Evolutionary conservation across 2,797 vertebrate genomes (phyloP), one percentile per base, ranked within the genome.

Genomic region (Lacerta bilineata): DNA sequence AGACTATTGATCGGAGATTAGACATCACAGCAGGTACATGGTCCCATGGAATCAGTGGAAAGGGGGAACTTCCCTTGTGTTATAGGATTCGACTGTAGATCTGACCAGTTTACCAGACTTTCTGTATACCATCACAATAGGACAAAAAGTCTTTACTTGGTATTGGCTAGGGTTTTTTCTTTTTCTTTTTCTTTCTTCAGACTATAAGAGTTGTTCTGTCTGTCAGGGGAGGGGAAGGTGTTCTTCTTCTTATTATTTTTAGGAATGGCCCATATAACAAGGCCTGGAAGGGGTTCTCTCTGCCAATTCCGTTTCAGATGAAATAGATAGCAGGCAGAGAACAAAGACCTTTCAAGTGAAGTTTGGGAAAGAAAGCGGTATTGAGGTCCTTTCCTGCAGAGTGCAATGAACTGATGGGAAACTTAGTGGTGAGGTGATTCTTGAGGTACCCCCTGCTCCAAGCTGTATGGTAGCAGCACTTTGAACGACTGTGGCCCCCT

Each of bases 111-210:
- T 50, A 50, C 50, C 50, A 50, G 50, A 50, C 46, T 50, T 50
- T 50, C 46, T 50, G 11, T 50, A 50, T 11, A 50, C 50, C 50
- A 13, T 50, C 11, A 50, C 50, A 3, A 13, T 50, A 50, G 50
- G 50, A 50, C 50, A 50, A 50, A 11, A 50, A 50, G 50, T 11
- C 3, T 50, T 50, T 50, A 50, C 46, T 50, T 50, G 11, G 46
- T 50, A 50, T 50, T 50, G 13, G 46, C 46, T 50, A 13, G 46
- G 46, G 2, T 25, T 75, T 89, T 82, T 66, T 91, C 3, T 89
- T 82, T 71, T 91, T 33, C 33, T 75, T 89, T 82, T 66, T 91
- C 3, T 89, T 82, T 71, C 33, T 91, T 68, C 78, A 61, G 69
- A 39, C 8, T 83, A 25, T 3, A 36, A 61, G 10, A 81, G 13